Evolutionary conservation across 2,888 invertebrate genomes (phyloP), one percentile per base, ranked within the genome.

Genomic region (Lysandra bellargus): DNA sequence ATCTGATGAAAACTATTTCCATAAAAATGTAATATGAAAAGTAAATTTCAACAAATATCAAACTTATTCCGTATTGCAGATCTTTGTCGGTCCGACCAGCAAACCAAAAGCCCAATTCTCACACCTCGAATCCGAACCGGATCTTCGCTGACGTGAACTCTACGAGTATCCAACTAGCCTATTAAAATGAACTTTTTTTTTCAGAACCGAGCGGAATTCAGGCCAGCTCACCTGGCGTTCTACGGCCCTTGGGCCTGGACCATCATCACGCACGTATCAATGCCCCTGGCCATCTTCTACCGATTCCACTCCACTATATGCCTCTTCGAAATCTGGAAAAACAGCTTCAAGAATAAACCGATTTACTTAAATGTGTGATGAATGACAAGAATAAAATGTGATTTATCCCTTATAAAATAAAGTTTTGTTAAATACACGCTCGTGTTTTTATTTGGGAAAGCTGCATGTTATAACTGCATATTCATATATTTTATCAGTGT

Each of bases 201-300:
- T 17, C 86, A 98, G 90, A 97, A 97, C 83, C 95, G 98, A 3
- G 97, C 98, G 0, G 97, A 97, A 82, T 98, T 98, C 82, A 95
- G 98, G 78, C 97, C 97, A 9, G 96, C 97, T 17, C 98, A 98
- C 87, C 92, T 98, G 33, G 89, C 96, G 78, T 98, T 98, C 90
- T 98, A 97, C 87, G 98, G 98, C 0, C 95, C 97, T 1, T 98
- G 98, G 98, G 97, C 97, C 2, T 98, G 98, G 98, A 98, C 98
- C 0, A 97, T 98, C 83, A 98, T 98, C 84, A 98, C 97, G 0
- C 98, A 98, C 87, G 97, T 98, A 0, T 97, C 98, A 0, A 98
- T 98, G 96, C 98, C 98, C 0, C 92, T 98, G 76, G 97, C 97
- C 0, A 98, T 98, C 84, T 98, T 98, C 92, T 98, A 98, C 90